Evolutionary conservation across 2,888 invertebrate species (phyloP).

Genomic region (Palloptera scutellata): DNA sequence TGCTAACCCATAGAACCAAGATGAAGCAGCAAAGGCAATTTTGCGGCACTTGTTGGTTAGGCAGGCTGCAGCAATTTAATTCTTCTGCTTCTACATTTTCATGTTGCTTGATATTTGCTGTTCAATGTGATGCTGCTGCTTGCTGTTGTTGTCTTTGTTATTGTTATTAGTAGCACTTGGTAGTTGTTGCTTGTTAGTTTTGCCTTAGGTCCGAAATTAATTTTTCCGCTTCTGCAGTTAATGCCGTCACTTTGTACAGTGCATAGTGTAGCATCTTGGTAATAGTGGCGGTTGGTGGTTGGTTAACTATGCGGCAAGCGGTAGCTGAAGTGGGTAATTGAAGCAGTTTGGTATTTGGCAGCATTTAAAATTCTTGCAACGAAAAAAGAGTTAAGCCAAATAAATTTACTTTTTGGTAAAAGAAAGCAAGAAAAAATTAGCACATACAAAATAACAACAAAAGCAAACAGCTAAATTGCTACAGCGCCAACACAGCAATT

Average conservation of each 20-base stretch:
- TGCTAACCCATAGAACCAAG: neutral
- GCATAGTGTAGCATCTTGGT: neutral
- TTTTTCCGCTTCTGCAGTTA: slow-evolving; percentile 28
- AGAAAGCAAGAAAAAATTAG: slow-evolving; percentile 11
- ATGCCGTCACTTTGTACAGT: slow-evolving; percentile 1
- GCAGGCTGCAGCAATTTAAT: slow-evolving; percentile 36
- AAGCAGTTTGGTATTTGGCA: neutral
- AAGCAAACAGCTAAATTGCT: slow-evolving; percentile 9
- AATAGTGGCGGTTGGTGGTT: neutral
- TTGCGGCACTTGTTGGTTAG: slow-evolving; percentile 31
- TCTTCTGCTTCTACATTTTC: slow-evolving; percentile 26
- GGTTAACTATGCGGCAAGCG: neutral
- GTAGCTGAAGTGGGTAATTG: slow-evolving; percentile 3
- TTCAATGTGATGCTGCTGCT: slow-evolving; percentile 34
- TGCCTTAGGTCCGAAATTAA: slow-evolving; percentile 31
- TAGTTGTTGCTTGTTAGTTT: slow-evolving; percentile 28
- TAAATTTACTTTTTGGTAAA: slow-evolving; percentile 9
- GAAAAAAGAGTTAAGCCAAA: slow-evolving; percentile 13
- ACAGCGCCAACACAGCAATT: neutral
- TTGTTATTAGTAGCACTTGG: slow-evolving; percentile 2
- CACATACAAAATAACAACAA: slow-evolving; percentile 1
- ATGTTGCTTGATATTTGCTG: slow-evolving; percentile 30
- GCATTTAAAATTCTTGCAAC: slow-evolving; percentile 21
- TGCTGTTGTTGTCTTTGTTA: too few species aligned
- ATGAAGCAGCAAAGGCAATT: too few species aligned